Evolutionary conservation across 2,888 invertebrate genomes (phyloP).

Genomic region (Autographa pulchrina): DNA sequence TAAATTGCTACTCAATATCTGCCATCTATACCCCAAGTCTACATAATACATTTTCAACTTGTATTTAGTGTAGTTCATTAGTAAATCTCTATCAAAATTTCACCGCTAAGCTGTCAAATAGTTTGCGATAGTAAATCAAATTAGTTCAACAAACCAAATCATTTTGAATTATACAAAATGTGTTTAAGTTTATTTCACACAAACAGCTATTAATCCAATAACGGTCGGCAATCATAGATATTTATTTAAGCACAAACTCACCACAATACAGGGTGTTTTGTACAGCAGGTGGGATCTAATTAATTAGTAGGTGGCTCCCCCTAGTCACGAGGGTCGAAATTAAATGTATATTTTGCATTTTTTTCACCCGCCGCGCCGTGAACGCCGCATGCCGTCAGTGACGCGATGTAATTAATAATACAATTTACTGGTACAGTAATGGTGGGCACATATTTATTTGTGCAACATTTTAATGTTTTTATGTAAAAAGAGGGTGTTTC

Average conservation of each 20-base stretch:
- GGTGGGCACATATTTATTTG: constrained; percentile 59
- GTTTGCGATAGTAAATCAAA: constrained; percentile 15
- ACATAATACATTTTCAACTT: constrained; percentile 9
- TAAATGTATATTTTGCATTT: constrained; percentile 87
- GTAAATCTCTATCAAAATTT: constrained; percentile 13
- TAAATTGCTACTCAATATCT: constrained; percentile 53
- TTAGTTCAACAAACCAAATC: constrained; percentile 17
- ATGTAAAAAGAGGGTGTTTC: constrained; percentile 39
- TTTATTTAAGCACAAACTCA: constrained; percentile 70
- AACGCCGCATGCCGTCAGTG: constrained; percentile 74
- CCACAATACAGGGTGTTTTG: constrained; percentile 71
- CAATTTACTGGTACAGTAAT: constrained; percentile 62
- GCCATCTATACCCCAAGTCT: constrained; percentile 24
- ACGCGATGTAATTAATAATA: constrained; percentile 79
- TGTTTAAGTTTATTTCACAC: constrained; percentile 37
- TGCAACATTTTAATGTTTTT: constrained; percentile 44
- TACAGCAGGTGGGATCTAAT: constrained; percentile 85
- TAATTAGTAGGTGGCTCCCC: constrained; percentile 80
- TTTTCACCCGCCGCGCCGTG: constrained; percentile 71
- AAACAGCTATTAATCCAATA: constrained; percentile 50
- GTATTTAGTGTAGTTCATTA: not conserved
- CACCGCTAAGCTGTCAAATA: constrained; percentile 11
- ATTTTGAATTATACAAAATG: constrained; percentile 28
- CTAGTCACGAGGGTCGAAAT: constrained; percentile 77
- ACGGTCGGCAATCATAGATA: constrained; percentile 55